Evolutionary conservation across 2,113 vertebrate species (phyloP).

Genomic region (Copsychus sechellarum): DNA sequence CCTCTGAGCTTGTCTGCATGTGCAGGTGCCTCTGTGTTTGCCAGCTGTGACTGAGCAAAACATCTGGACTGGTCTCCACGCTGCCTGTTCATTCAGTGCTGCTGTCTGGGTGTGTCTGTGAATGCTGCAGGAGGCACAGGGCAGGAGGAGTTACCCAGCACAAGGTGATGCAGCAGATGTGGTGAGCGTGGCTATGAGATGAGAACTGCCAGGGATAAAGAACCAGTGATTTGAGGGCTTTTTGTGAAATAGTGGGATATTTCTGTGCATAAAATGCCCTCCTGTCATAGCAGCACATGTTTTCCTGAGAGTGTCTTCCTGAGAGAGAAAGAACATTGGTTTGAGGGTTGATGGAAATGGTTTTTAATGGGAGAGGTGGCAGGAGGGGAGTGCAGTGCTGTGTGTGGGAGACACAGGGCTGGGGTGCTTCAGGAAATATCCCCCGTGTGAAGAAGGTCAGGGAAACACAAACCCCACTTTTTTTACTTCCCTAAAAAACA

Average conservation of each 20-base stretch:
- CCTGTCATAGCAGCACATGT: not conserved
- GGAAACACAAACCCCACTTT: not conserved
- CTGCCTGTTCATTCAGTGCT: not conserved
- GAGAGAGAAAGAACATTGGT: not conserved
- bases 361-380: not conserved
- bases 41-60: not conserved
- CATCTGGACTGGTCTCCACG: not conserved
- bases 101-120: not conserved
- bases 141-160: not conserved
- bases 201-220: not conserved
- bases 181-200: accelerated
- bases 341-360: not conserved
- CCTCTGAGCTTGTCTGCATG: not conserved
- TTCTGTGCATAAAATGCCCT: not conserved
- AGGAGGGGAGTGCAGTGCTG: not conserved
- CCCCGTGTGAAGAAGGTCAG: not conserved
- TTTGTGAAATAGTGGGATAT: not conserved
- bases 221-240: accelerated
- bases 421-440: not conserved
- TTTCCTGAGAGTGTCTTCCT: not conserved
- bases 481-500: not conserved
- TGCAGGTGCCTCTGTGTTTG: not conserved
- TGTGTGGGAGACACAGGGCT: not conserved
- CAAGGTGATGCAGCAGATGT: accelerated
- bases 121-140: not conserved